Percentiles rank a stretch among this genome's conserved stretches.
phyloP scores from a whole-genome alignment of 2,888 invertebrate genomes.

The Chrysina gloriosa region DNA sequence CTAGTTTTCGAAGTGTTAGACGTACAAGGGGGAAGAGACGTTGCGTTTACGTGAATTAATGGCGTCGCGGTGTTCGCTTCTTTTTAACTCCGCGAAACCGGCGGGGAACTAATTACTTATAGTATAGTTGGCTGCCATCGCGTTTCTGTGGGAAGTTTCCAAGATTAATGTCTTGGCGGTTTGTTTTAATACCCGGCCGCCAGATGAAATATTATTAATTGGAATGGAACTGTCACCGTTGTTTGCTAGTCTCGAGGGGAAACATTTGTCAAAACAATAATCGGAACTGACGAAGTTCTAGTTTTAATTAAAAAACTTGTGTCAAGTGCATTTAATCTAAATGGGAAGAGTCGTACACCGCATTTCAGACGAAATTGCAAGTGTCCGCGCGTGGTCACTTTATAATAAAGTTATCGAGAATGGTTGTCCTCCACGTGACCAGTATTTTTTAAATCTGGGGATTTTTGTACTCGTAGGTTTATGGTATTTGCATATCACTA shows the following conservation, averaged over 20 bases:
- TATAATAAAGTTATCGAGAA: no score
- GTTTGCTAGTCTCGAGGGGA: not conserved
- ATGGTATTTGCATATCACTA: no score
- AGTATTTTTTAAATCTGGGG: no score
- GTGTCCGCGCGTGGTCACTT: no score
- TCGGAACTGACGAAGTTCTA: not conserved
- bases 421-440: no score
- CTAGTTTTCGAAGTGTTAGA: not conserved
- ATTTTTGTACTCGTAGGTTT: no score
- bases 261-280: conserved; percentile 17
- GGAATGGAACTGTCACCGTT: conserved; percentile 6
- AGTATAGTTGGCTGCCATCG: not conserved
- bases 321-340: not conserved
- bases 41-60: conserved; percentile 12
- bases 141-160: not conserved
- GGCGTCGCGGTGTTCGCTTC: not conserved
- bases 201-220: conserved; percentile 27
- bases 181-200: conserved; percentile 11
- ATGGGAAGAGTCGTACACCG: not conserved
- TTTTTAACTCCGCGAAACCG: not conserved
- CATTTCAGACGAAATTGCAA: not conserved
- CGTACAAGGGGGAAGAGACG: not conserved
- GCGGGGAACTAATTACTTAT: conserved; percentile 23
- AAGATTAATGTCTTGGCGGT: conserved; percentile 17
- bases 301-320: not conserved